phyloP scores from a whole-genome alignment of 2,888 invertebrate species.

The Tinea semifulvella region DNA sequence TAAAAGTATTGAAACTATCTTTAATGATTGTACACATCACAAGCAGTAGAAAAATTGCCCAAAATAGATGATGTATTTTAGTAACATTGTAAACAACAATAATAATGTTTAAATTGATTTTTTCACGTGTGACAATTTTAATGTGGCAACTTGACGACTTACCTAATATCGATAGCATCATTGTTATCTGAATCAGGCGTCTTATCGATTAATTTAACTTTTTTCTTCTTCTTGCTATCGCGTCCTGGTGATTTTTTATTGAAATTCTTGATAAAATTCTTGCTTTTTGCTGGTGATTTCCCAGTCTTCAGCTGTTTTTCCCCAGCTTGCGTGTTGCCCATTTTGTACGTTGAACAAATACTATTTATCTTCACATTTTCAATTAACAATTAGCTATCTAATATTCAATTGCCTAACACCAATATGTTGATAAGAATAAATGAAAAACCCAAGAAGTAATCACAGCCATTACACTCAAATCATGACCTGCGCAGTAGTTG shows the following conservation, averaged over 20 bases:
- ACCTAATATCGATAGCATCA: slow-evolving; percentile 52
- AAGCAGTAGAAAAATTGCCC: too few relatives aligned
- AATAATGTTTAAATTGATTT: too few relatives aligned
- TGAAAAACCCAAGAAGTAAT: slow-evolving; percentile 1
- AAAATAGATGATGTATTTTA: too few relatives aligned
- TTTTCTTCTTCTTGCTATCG: slow-evolving; percentile 56
- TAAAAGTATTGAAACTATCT: too few relatives aligned
- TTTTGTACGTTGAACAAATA: slow-evolving; percentile 23
- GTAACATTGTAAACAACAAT: too few relatives aligned
- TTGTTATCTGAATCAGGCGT: slow-evolving; percentile 59
- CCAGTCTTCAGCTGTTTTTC: slow-evolving; percentile 60
- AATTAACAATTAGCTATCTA: slow-evolving; percentile 3
- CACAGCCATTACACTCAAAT: background rate
- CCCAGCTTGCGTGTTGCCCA: slow-evolving; percentile 66
- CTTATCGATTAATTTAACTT: slow-evolving; percentile 50
- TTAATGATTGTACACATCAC: too few relatives aligned
- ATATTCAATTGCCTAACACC: background rate
- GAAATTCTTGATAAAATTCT: slow-evolving; percentile 62
- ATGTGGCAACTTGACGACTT: too few relatives aligned
- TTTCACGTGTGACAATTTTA: too few relatives aligned
- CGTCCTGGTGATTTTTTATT: slow-evolving; percentile 50
- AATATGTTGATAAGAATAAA: background rate
- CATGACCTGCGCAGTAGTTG: slow-evolving; percentile 1
- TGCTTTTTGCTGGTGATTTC: slow-evolving; percentile 66
- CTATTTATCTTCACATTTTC: background rate